A percentile compares a stretch with the other conserved stretches of the same genome.
Evolutionary conservation across 2,797 vertebrate species (phyloP).

Genomic region (Scomberomorus guttatus): DNA sequence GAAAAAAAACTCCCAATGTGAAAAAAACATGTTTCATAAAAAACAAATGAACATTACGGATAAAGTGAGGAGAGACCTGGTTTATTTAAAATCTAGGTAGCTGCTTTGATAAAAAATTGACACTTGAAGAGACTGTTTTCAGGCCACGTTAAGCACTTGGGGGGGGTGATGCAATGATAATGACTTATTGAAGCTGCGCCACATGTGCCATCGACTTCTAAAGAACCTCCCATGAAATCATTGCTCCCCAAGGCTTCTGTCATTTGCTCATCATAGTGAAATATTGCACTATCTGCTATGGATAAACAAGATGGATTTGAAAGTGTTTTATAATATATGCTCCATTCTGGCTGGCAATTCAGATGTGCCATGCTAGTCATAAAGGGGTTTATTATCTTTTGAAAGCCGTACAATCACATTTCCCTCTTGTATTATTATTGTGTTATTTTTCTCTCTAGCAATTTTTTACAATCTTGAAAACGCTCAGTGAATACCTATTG

Average conservation of each 20-base stretch:
- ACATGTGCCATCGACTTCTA: slow-evolving; percentile 38
- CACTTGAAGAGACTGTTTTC: slow-evolving; percentile 36
- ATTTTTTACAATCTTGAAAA: not conserved
- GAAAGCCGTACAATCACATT: slow-evolving; percentile 27
- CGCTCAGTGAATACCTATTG: not conserved
- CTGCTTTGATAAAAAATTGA: slow-evolving; percentile 63
- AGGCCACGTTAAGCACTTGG: slow-evolving; percentile 33
- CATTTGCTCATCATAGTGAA: slow-evolving; percentile 50
- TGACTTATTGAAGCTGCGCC: slow-evolving; percentile 50
- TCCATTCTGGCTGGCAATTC: slow-evolving; percentile 21
- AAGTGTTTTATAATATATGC: slow-evolving; percentile 20
- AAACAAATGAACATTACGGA: slow-evolving; percentile 11
- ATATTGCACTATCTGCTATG: slow-evolving; percentile 13
- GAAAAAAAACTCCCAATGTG: not conserved
- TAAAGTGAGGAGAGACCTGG: slow-evolving; percentile 38
- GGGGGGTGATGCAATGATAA: slow-evolving; percentile 61
- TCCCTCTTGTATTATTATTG: not conserved
- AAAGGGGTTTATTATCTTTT: slow-evolving; percentile 39
- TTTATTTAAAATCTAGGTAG: slow-evolving; percentile 48
- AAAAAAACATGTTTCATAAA: not conserved
- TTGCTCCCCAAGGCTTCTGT: slow-evolving; percentile 49
- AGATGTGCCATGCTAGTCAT: slow-evolving; percentile 4
- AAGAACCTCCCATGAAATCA: slow-evolving; percentile 51
- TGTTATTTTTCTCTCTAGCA: not conserved
- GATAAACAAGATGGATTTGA: slow-evolving; percentile 44